Conservation (phyloP, 23 tunicate species). For the Diplosoma virens region DNA sequence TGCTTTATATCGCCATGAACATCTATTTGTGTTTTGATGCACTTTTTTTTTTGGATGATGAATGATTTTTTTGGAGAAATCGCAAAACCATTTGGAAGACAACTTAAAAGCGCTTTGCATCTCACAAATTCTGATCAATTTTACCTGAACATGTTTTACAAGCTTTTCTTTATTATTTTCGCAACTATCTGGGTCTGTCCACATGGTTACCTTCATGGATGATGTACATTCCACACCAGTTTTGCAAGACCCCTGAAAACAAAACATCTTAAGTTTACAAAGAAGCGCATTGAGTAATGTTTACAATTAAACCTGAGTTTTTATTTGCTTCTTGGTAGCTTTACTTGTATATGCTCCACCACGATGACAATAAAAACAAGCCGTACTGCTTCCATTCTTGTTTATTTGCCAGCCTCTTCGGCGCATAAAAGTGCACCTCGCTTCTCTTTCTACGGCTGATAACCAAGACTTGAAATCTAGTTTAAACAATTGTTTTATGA, state of each 20-base stretch:
- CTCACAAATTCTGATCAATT: not conserved
- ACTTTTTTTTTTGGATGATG: no score
- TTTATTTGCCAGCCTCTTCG: conserved; percentile 89
- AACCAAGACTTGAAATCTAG: conserved; percentile 68
- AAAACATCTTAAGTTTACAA: not conserved
- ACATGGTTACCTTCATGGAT: conserved; percentile 69
- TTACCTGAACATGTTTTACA: conserved; percentile 9
- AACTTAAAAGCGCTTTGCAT: no score
- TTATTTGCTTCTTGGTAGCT: conserved; percentile 73
- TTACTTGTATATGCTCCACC: conserved; percentile 79
- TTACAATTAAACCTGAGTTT: conserved; percentile 78
- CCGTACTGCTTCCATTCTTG: conserved; percentile 68
- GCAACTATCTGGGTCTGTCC: conserved; percentile 1
- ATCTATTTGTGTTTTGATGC: no score
- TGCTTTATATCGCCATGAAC: no score
- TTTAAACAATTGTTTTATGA: not conserved
- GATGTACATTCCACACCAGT: conserved; percentile 90
- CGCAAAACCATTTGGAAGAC: no score
- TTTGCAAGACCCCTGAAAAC: conserved; percentile 76
- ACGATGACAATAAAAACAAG: conserved; percentile 77
- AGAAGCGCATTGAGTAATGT: not conserved
- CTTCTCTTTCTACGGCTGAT: conserved; percentile 43
- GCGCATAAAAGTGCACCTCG: conserved; percentile 73
- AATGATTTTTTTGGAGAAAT: no score
- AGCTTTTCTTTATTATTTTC: not conserved